These are phyloP conservation scores for Ooceraea biroi DNA, from an alignment of 1,140 invertebrate species.

Conservation along the genomic window DNA sequence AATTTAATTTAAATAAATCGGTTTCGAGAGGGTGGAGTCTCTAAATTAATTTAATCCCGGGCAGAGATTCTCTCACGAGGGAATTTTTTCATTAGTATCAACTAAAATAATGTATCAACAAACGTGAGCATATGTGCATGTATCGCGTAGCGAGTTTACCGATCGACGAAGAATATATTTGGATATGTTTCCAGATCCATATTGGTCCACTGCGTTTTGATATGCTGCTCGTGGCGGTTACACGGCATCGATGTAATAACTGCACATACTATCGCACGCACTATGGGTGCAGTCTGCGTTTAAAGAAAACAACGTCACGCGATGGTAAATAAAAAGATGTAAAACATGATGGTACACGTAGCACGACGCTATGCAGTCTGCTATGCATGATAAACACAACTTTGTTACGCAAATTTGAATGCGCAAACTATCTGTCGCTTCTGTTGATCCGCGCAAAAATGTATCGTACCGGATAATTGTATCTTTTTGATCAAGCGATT, in stretches of 20 bases:
- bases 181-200: slow-evolving; percentile 10
- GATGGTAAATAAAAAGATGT: slow-evolving; percentile 20
- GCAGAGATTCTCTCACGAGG: background rate
- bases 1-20: background rate
- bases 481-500: slow-evolving; percentile 3
- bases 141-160: background rate
- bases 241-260: slow-evolving; percentile 32
- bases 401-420: slow-evolving; percentile 26
- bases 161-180: slow-evolving; percentile 10
- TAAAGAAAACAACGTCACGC: slow-evolving; percentile 40
- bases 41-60: background rate
- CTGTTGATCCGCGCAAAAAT: slow-evolving; percentile 18
- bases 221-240: background rate
- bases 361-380: background rate
- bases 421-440: slow-evolving; percentile 28
- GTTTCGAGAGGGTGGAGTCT: background rate
- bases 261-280: background rate
- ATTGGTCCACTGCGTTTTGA: slow-evolving; percentile 2
- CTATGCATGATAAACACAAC: slow-evolving; percentile 22
- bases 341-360: background rate
- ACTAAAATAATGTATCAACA: slow-evolving; percentile 7
- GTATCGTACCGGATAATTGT: background rate
- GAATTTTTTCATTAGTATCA: background rate
- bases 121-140: background rate
- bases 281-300: background rate